phyloP scores from a whole-genome alignment of 2,888 invertebrate genomes.

The Epistrophe eligans region DNA sequence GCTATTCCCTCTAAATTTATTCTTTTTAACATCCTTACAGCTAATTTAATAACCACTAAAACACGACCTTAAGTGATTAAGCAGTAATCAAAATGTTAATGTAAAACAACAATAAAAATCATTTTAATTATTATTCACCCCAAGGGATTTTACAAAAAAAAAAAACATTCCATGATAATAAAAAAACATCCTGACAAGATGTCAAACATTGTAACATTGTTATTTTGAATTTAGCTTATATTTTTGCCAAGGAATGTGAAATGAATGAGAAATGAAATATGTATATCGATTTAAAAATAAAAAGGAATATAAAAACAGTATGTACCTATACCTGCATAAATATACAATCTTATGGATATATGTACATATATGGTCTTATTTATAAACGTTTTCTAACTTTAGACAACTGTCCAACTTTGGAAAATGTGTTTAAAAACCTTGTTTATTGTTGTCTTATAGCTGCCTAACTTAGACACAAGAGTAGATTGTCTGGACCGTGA shows the following conservation, averaged over 20 bases:
- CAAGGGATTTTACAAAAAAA: neutral
- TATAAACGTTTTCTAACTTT: too few species aligned
- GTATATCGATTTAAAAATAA: conserved; percentile 1
- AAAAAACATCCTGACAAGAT: neutral
- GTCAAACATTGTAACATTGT: conserved; percentile 3
- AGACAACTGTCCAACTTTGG: too few species aligned
- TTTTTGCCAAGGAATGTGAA: neutral
- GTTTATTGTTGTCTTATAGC: too few species aligned
- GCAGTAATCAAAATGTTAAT: neutral
- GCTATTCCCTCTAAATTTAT: too few species aligned
- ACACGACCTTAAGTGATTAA: neutral
- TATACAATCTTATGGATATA: neutral
- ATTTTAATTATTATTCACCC: neutral
- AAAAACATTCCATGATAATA: neutral
- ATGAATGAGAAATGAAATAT: neutral
- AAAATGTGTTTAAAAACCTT: too few species aligned
- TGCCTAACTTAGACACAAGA: too few species aligned
- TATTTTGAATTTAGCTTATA: neutral
- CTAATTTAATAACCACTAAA: neutral
- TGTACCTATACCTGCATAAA: too few species aligned
- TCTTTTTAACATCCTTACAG: neutral
- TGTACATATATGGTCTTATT: too few species aligned
- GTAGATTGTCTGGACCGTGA: too few species aligned
- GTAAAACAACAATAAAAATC: neutral
- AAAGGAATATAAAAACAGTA: neutral